phyloP scores from a whole-genome alignment of 2,113 vertebrate genomes.

The Cygnus buccinator region DNA sequence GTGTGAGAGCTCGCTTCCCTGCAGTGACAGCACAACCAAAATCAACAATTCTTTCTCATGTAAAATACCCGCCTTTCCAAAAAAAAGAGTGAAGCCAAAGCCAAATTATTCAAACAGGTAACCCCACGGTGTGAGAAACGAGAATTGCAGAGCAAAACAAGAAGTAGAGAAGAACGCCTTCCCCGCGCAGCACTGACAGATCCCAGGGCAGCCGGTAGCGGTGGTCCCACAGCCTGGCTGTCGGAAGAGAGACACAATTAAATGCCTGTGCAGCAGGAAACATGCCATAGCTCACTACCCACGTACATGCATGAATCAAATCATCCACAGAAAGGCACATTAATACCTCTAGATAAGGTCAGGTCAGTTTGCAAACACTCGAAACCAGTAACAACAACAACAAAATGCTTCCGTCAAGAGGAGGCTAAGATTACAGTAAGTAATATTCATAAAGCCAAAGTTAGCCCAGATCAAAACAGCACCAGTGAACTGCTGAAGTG shows the following conservation, averaged over 20 bases:
- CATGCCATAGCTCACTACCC: not conserved
- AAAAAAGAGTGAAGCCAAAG: not conserved
- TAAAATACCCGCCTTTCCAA: not conserved
- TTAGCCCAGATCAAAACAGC: not conserved
- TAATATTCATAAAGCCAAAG: not conserved
- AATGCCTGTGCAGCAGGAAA: not conserved
- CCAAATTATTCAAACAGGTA: not conserved
- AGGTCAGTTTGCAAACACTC: not conserved
- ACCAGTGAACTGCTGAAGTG: not conserved
- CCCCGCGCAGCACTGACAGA: too few relatives aligned
- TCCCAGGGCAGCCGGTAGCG: not conserved
- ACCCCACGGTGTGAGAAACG: fast-evolving
- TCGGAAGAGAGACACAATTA: not conserved
- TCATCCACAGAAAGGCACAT: not conserved
- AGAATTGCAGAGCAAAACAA: not conserved
- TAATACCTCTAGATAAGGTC: not conserved
- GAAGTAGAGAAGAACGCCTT: not conserved
- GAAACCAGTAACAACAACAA: not conserved
- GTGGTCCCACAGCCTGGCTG: not conserved
- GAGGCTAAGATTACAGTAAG: not conserved
- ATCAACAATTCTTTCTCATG: not conserved
- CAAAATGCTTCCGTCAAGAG: not conserved
- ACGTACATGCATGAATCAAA: fast-evolving
- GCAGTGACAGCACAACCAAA: fast-evolving
- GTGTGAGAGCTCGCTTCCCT: not conserved